Conservation (phyloP, 1,140 invertebrate genomes). For the Diprion similis region DNA sequence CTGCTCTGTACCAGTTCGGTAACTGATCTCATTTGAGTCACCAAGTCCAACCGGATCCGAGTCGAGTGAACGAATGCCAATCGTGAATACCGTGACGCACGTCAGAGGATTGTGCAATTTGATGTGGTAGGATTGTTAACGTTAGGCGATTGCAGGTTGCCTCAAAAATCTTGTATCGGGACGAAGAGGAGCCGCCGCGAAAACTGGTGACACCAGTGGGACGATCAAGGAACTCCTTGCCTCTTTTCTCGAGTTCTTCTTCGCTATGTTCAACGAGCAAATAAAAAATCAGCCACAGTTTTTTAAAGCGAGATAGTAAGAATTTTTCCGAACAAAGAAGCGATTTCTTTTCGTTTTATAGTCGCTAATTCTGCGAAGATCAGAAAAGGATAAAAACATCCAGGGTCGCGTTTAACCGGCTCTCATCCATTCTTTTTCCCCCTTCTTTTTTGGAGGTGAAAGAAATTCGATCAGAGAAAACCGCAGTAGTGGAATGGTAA, state of each 20-base stretch:
- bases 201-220: too few species aligned
- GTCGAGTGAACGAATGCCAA: background rate
- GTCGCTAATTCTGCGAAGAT: background rate
- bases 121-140: too few species aligned
- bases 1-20: background rate
- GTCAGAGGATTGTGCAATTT: too few species aligned
- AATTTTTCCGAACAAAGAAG: background rate
- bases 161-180: too few species aligned
- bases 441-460: too few species aligned
- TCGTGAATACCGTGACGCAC: too few species aligned
- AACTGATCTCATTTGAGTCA: background rate
- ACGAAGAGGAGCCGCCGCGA: too few species aligned
- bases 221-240: too few species aligned
- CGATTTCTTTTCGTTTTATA: background rate
- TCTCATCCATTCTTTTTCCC: background rate
- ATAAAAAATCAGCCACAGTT: background rate
- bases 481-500: background rate
- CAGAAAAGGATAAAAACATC: background rate
- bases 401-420: background rate
- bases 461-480: background rate
- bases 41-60: background rate
- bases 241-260: background rate
- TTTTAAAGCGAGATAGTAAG: background rate
- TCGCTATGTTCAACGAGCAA: background rate
- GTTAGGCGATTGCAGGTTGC: too few species aligned